Conservation (phyloP, 2,797 vertebrate species). For the Helicolenus hilgendorfi region DNA sequence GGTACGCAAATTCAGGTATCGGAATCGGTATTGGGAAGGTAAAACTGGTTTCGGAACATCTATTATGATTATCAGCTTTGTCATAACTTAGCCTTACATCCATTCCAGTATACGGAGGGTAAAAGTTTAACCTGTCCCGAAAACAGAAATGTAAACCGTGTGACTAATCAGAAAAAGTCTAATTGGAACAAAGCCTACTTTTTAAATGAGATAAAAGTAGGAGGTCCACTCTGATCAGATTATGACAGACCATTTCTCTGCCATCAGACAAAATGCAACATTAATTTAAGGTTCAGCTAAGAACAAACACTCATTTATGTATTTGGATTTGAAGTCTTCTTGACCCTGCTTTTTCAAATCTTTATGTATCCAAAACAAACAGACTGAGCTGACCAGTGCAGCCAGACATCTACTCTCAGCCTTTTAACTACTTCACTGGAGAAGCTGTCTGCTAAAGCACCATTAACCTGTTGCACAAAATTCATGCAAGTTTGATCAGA, state of each 20-base stretch:
- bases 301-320: conserved; percentile 11
- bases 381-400: neutral
- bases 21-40: too few species aligned
- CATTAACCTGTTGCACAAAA: neutral
- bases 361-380: neutral
- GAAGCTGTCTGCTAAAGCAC: neutral
- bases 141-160: conserved; percentile 50
- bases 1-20: too few species aligned
- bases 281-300: conserved; percentile 16
- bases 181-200: conserved; percentile 34
- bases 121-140: conserved; percentile 31
- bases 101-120: neutral
- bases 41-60: too few species aligned
- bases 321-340: neutral
- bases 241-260: conserved; percentile 33
- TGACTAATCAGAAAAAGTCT: conserved; percentile 55
- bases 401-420: neutral
- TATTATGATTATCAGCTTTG: neutral
- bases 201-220: conserved; percentile 48
- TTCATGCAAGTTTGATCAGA: neutral
- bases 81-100: neutral
- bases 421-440: neutral
- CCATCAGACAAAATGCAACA: conserved; percentile 23
- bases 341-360: neutral
- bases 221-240: conserved; percentile 34